phyloP scores from a whole-genome alignment of 2,797 vertebrate genomes.

The Scleropages formosus region DNA sequence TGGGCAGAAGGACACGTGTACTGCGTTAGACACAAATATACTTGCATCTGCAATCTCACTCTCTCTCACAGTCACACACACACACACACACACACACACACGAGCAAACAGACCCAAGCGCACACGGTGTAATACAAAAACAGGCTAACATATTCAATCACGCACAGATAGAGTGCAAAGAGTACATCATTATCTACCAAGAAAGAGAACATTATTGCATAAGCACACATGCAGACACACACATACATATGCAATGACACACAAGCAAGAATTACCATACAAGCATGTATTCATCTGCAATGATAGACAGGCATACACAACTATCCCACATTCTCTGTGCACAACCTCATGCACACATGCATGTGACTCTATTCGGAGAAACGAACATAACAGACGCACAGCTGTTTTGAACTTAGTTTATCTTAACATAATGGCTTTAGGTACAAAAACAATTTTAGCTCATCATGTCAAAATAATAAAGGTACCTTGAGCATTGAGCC shows the following conservation, averaged over 20 bases:
- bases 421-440: too few species aligned
- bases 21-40: conserved; percentile 22
- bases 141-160: too few species aligned
- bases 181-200: too few species aligned
- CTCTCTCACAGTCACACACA: neutral
- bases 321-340: too few species aligned
- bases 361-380: neutral
- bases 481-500: conserved; percentile 97
- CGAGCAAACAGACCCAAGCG: too few species aligned
- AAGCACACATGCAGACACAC: neutral
- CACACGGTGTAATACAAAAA: too few species aligned
- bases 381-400: neutral
- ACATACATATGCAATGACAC: neutral
- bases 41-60: neutral
- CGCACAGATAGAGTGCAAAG: too few species aligned
- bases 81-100: conserved; percentile 30
- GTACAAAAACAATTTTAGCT: too few species aligned
- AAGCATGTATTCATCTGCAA: neutral
- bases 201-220: too few species aligned
- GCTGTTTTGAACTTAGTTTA: neutral
- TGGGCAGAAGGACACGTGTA: conserved; percentile 32
- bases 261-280: neutral
- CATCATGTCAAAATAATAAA: neutral
- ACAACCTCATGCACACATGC: neutral
- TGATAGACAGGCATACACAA: neutral